These are phyloP conservation scores for Diorhabda elongata DNA, from an alignment of 1,140 invertebrate species.

Conservation along the genomic window DNA sequence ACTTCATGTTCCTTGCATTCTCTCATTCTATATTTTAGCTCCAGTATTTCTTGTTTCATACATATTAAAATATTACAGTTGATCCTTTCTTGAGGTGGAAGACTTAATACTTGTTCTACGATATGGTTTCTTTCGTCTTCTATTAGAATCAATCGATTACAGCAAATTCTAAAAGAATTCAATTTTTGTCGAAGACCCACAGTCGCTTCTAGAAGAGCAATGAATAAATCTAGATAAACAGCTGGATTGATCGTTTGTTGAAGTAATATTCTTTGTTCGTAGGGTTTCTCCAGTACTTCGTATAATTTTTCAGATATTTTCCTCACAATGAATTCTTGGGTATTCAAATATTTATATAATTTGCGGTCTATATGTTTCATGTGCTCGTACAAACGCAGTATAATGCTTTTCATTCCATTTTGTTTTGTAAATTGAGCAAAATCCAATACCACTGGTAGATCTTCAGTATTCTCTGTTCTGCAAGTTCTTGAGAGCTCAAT, in stretches of 20 bases:
- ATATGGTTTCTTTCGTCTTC: conserved; percentile 37
- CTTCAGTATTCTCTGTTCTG: conserved; percentile 27
- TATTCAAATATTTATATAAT: conserved; percentile 18
- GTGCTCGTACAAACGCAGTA: conserved; percentile 32
- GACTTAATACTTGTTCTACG: conserved; percentile 35
- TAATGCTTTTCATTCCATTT: conserved; percentile 32
- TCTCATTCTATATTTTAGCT: conserved; percentile 6
- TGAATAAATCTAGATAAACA: conserved; percentile 25
- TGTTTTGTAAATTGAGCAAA: conserved; percentile 33
- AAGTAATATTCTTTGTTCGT: not conserved
- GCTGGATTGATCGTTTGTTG: not conserved
- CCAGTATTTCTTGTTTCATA: conserved; percentile 32
- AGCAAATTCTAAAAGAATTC: conserved; percentile 32
- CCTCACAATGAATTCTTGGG: conserved; percentile 33
- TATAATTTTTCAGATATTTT: conserved; percentile 28
- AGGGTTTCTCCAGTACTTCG: conserved; percentile 18
- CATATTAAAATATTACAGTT: conserved; percentile 32
- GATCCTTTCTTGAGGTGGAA: conserved; percentile 29
- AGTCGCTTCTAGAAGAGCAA: conserved; percentile 27
- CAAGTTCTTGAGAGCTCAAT: conserved; percentile 32
- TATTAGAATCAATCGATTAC: conserved; percentile 31
- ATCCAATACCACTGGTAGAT: conserved; percentile 32
- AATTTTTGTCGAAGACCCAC: conserved; percentile 25
- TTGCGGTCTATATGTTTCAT: conserved; percentile 29
- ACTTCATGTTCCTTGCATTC: conserved; percentile 30